Base-by-base conservation (phyloP, 1,140 invertebrate species). In the Ganaspis sp. region DNA sequence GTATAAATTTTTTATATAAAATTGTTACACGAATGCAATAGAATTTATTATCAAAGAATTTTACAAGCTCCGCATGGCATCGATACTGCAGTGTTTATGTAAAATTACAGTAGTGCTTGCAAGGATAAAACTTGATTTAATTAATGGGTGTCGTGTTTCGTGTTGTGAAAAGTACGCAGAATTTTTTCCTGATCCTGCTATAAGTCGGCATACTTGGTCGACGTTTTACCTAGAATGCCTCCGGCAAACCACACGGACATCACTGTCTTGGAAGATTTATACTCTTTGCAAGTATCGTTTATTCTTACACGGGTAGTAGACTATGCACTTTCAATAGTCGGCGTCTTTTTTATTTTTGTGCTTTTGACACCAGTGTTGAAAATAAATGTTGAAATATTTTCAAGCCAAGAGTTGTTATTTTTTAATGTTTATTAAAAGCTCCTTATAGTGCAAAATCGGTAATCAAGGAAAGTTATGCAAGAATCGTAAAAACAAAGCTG, bases 201-300 rank as follows among this genome's bases (percentile, higher is more conserved):
- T 58, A 70, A 53, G 71, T 42, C 75, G 54, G 42, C 49, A 76
- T 34, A 84, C 80, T 81, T 54, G 26, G 45, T 70, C n/a, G n/a
- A n/a, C n/a, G n/a, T n/a, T n/a, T n/a, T n/a, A 34, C 74, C 49
- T 26, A 64, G 21, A 64, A 5, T 74, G 70, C 71, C 76, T 83
- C 69, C 58, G 76, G 73, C 80, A 17, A 78, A 78, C 81, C 81
- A 42, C 79, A 69, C 70, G 73, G 77, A 69, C 85, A 86, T 88
- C 85, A 88, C 85, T 87, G 86, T 87, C 86, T 81, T 70, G 74
- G 64, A 76, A 87, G 86, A 87, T 87, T 87, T 86, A 87, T 84
- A 84, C 74, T 29, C 23, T 58, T 75, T 73, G 42, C 79, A 80
- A 74, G 40, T 77, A 83, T 75, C 72, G 21, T n/a, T 40, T 40